Evolutionary conservation across 1,140 invertebrate genomes (phyloP), one percentile per base, ranked within the genome.

Genomic region (Xylocopa sonorina): DNA sequence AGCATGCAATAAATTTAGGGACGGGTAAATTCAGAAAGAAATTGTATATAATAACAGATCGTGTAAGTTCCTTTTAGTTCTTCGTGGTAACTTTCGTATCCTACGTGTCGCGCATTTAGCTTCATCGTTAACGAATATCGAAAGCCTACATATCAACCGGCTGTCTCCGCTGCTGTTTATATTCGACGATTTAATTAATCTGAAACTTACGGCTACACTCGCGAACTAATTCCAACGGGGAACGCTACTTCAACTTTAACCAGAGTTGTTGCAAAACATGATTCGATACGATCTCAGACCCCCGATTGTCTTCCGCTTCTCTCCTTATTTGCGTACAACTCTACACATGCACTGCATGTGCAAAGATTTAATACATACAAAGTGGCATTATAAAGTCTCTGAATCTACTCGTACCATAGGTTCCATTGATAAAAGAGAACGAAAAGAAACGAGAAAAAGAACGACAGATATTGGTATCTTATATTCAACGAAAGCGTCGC

Each of bases 121-220:
- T 48, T 48, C 2, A n/a, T 60, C 41, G 34, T 74, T 27, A 38
- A 24, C 32, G 41, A 16, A 14, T 14, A 24, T 16, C 16, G 38
- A 0, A 3, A 5, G 24, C 16, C n/a, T 21, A 34, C 57, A 55
- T 24, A 68, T 68, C 63, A 55, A 29, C 10, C 6, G 3, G 50
- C 27, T 46, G 18, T 53, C 24, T 16, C 24, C 18, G 38, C 21
- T 57, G 34, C 32, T 69, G n/a, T 77, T 69, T 67, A 24, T 50
- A 77, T 50, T 57, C 73, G 5, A 24, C 29, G 51, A 41, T 58
- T 48, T 57, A 50, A 69, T 77, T 77, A 77, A 77, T 69, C 67
- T 51, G 10, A 9, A 69, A 69, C 67, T 55, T 43, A 41, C 24
- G 67, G 41, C n/a, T 21, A 58, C 53, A 68, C 53, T 48, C 18